phyloP scores from a whole-genome alignment of 2,888 invertebrate species.

The Luperina nickerlii region DNA sequence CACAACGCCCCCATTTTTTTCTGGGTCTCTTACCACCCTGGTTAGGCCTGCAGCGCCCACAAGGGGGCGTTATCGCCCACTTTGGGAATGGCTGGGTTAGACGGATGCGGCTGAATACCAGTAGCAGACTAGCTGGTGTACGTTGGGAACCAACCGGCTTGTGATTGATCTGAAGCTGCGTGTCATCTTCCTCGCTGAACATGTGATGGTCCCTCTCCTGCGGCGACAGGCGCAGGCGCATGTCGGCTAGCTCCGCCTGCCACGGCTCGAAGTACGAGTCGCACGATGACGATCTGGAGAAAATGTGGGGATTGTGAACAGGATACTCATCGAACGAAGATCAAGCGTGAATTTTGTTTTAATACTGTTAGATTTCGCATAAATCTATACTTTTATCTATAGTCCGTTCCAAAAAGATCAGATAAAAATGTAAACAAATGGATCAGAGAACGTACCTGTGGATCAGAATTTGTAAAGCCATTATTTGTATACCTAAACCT shows the following conservation, averaged over 20 bases:
- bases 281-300: slow-evolving; percentile 94
- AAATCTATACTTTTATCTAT: background rate
- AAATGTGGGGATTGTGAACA: background rate
- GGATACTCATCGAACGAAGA: background rate
- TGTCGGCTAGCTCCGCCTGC: slow-evolving; percentile 95
- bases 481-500: too few species aligned
- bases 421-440: too few species aligned
- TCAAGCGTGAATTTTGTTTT: background rate
- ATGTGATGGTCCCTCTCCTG: slow-evolving; percentile 96
- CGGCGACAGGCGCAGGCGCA: slow-evolving; percentile 95
- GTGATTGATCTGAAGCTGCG: slow-evolving; percentile 59
- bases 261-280: slow-evolving; percentile 97
- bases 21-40: too few species aligned
- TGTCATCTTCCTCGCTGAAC: slow-evolving; percentile 95
- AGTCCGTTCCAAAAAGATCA: background rate
- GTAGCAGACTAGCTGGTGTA: background rate
- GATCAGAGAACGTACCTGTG: too few species aligned
- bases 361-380: background rate
- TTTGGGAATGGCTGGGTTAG: too few species aligned
- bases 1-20: too few species aligned
- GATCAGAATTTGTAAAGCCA: too few species aligned
- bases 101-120: too few species aligned
- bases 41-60: too few species aligned
- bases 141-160: slow-evolving; percentile 2
- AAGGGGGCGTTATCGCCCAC: too few species aligned